Evolutionary conservation across 2,797 vertebrate genomes (phyloP).

Genomic region (Hemitrygon akajei): DNA sequence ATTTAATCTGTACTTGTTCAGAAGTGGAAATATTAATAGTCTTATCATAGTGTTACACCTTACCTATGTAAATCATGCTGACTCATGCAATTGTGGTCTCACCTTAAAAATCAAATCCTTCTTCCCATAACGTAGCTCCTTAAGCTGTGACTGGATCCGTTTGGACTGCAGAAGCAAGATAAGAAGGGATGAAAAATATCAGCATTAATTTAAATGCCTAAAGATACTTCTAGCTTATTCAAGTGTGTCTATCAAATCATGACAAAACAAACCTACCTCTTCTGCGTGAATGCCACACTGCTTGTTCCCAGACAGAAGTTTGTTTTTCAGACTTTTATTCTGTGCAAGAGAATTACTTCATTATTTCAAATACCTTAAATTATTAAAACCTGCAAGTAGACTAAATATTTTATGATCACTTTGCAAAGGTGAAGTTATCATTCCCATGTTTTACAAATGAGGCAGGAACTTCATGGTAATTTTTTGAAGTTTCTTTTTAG

Average conservation of each 20-base stretch:
- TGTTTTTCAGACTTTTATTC: conserved; percentile 98
- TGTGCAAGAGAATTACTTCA: conserved; percentile 50
- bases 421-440: too few relatives aligned
- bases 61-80: not conserved
- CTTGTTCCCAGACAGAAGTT: conserved; percentile 89
- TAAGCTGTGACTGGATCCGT: conserved; percentile 95
- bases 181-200: conserved; percentile 61
- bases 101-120: conserved; percentile 99
- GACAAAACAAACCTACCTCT: conserved; percentile 67
- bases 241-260: not conserved
- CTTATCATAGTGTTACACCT: conserved; percentile 10
- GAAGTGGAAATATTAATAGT: not conserved
- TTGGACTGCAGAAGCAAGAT: conserved; percentile 80
- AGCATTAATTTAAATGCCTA: conserved; percentile 61
- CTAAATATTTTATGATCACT: not conserved
- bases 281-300: conserved; percentile 89
- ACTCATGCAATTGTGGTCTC: conserved; percentile 49
- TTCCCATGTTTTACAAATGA: not conserved
- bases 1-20: not conserved
- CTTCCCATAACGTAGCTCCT: conserved; percentile 93
- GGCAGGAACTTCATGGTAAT: not conserved
- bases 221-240: not conserved
- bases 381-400: not conserved
- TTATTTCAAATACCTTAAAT: not conserved
- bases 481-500: not conserved